Conservation (phyloP, 2,113 vertebrate genomes). For the Cranoglanis bouderius region DNA sequence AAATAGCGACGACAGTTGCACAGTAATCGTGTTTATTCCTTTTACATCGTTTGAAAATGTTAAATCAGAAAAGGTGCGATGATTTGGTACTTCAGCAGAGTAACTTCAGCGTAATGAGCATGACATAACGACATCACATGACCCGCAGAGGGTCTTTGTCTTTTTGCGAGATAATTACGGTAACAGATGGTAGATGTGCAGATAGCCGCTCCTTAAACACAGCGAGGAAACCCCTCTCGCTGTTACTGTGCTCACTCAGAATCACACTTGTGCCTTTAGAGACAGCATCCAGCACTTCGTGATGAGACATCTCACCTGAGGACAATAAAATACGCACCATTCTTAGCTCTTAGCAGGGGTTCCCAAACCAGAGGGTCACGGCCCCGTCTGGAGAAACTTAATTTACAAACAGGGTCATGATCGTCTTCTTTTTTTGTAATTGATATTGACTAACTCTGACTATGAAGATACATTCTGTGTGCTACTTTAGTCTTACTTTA, state of each 20-base stretch:
- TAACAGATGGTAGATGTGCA: slow-evolving; percentile 72
- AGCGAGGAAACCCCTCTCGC: slow-evolving; percentile 89
- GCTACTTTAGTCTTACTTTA: not conserved
- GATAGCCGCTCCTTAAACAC: slow-evolving; percentile 78
- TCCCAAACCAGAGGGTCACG: not conserved
- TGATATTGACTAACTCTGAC: not conserved
- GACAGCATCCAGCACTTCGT: slow-evolving; percentile 86
- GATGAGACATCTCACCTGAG: slow-evolving; percentile 96
- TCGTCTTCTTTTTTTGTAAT: not conserved
- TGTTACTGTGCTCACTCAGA: slow-evolving; percentile 96
- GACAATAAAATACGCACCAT: not conserved
- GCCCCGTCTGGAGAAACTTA: not conserved
- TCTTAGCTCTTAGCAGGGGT: not conserved
- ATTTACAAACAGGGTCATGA: not conserved
- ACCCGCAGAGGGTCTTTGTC: slow-evolving; percentile 88
- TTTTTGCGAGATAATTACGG: slow-evolving; percentile 77
- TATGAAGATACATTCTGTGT: not conserved
- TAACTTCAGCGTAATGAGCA: not conserved
- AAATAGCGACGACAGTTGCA: not conserved
- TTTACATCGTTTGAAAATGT: not conserved
- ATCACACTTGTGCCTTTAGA: slow-evolving; percentile 84
- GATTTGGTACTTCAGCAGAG: not conserved
- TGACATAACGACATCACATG: slow-evolving; percentile 62
- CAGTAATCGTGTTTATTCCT: not conserved
- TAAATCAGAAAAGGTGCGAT: not conserved